phyloP scores from a whole-genome alignment of 2,797 vertebrate genomes.

The Emydoidea blandingii region DNA sequence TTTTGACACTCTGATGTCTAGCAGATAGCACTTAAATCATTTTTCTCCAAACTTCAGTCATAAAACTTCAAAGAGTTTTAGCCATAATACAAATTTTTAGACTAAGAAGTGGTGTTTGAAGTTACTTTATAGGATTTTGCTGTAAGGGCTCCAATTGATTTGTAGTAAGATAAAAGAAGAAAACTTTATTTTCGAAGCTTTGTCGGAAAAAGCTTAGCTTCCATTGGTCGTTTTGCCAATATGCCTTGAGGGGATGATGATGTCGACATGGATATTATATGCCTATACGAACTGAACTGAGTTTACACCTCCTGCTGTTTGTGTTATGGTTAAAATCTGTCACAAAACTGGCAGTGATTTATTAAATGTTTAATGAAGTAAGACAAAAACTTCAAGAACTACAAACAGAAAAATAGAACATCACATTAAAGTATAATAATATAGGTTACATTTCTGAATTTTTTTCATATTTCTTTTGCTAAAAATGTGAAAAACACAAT shows the following conservation, averaged over 20 bases:
- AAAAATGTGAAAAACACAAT: conserved; percentile 77
- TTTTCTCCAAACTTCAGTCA: conserved; percentile 99
- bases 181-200: conserved; percentile 99
- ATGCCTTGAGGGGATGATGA: conserved; percentile 92
- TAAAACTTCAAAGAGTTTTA: conserved; percentile 99
- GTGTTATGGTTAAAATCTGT: conserved; percentile 99
- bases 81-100: conserved; percentile 99
- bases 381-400: conserved; percentile 97
- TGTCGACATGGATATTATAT: conserved; percentile 96
- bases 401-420: conserved; percentile 94
- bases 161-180: conserved; percentile 99
- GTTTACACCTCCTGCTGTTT: conserved; percentile 97
- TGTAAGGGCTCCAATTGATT: conserved; percentile 99
- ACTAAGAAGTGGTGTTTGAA: conserved; percentile 99
- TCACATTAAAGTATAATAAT: conserved; percentile 85
- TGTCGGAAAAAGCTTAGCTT: conserved; percentile 99
- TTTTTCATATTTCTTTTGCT: conserved; percentile 78
- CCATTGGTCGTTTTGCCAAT: conserved; percentile 98
- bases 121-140: conserved; percentile 99
- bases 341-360: conserved; percentile 99
- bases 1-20: conserved; percentile 98
- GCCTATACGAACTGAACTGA: conserved; percentile 94
- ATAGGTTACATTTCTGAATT: conserved; percentile 82
- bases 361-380: conserved; percentile 99
- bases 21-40: conserved; percentile 99